Conservation (phyloP, 2,888 invertebrate genomes). For the Archaeoteleia sp. region DNA sequence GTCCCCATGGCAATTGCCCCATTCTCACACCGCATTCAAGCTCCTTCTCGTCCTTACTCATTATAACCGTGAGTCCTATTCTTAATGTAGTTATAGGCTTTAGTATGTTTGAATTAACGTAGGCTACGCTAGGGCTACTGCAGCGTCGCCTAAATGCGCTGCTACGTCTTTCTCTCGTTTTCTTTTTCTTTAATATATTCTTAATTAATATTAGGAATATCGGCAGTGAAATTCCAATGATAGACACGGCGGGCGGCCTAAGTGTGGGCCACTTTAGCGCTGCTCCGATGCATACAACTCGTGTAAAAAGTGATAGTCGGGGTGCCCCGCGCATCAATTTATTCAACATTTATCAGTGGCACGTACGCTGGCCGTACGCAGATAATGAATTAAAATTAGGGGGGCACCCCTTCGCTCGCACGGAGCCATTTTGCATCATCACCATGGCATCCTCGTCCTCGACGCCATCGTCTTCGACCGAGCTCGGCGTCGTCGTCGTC, state of each 20-base stretch:
- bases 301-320: slow-evolving; percentile 61
- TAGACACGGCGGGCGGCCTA: slow-evolving; percentile 71
- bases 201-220: slow-evolving; percentile 72
- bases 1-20: too few relatives aligned
- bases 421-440: slow-evolving; percentile 58
- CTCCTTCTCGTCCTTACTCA: slow-evolving; percentile 39
- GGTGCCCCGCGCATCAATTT: slow-evolving; percentile 64
- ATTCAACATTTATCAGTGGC: slow-evolving; percentile 58
- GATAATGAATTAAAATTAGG: slow-evolving; percentile 62
- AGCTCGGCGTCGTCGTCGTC: slow-evolving; percentile 40
- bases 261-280: slow-evolving; percentile 52
- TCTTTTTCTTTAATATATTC: slow-evolving; percentile 53
- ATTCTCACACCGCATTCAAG: too few relatives aligned
- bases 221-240: slow-evolving; percentile 75
- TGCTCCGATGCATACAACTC: slow-evolving; percentile 49
- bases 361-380: slow-evolving; percentile 53
- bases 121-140: slow-evolving; percentile 69
- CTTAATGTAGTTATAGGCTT: slow-evolving; percentile 69
- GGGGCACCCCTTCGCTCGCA: slow-evolving; percentile 69
- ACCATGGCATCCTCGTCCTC: slow-evolving; percentile 66
- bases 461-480: slow-evolving; percentile 58
- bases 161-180: slow-evolving; percentile 55
- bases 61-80: slow-evolving; percentile 63
- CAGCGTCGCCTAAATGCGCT: slow-evolving; percentile 63
- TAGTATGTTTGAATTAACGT: slow-evolving; percentile 61